These are phyloP conservation scores for Masnerella sp. DNA, from an alignment of 2,888 invertebrate genomes.

Conservation along the genomic window DNA sequence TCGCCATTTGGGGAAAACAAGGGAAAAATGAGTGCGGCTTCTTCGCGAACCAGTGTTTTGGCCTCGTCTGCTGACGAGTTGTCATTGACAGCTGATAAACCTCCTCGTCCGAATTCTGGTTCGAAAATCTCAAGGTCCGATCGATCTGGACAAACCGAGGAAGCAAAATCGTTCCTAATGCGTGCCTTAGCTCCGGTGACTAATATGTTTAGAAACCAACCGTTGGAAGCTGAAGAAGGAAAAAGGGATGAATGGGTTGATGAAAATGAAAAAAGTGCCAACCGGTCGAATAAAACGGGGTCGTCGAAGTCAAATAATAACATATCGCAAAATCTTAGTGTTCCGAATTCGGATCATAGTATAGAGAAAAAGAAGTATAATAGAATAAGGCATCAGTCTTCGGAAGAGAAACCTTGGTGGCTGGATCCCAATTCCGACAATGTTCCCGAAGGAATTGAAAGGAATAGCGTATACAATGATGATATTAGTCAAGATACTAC, in stretches of 20 bases:
- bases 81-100: conserved; percentile 79
- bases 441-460: conserved; percentile 74
- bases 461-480: conserved; percentile 68
- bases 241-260: conserved; percentile 63
- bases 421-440: conserved; percentile 75
- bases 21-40: conserved; percentile 71
- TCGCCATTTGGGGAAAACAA: conserved; percentile 65
- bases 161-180: conserved; percentile 86
- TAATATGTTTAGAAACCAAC: conserved; percentile 84
- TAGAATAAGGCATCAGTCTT: conserved; percentile 65
- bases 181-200: conserved; percentile 87
- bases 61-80: conserved; percentile 80
- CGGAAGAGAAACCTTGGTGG: conserved; percentile 75
- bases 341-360: conserved; percentile 65
- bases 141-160: conserved; percentile 79
- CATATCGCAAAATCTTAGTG: conserved; percentile 64
- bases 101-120: conserved; percentile 79
- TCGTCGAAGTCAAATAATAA: conserved; percentile 63
- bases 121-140: conserved; percentile 72
- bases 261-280: conserved; percentile 64
- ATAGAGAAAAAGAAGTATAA: conserved; percentile 42
- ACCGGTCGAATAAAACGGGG: conserved; percentile 60
- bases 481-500: conserved; percentile 75
- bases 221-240: conserved; percentile 80
- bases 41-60: conserved; percentile 79